A percentile compares a stretch with the other conserved stretches of the same genome.
Conservation (phyloP, 2,797 vertebrate genomes). For the Catamblyrhynchus diadema region DNA sequence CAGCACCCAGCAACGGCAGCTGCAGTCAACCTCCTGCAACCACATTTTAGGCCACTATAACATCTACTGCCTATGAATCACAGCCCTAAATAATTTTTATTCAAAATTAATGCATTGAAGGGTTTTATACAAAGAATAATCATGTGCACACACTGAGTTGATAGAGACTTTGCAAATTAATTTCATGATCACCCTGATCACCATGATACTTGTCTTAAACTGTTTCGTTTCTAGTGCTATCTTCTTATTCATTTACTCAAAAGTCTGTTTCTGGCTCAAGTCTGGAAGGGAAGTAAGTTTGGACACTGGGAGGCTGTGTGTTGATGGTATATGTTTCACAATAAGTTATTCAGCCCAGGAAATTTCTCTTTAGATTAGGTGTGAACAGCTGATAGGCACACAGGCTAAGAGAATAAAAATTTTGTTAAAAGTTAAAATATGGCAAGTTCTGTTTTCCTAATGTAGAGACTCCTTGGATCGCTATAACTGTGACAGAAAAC, state of each 20-base stretch:
- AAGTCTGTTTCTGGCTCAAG: not conserved
- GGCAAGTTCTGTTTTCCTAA: not conserved
- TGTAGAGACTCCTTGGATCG: not conserved
- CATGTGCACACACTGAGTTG: not conserved
- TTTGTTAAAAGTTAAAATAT: not conserved
- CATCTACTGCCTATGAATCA: not conserved
- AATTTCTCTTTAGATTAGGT: not conserved
- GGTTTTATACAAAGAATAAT: not conserved
- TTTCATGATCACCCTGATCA: not conserved
- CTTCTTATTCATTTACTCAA: not conserved
- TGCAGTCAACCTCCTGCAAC: not conserved
- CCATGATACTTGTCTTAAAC: not conserved
- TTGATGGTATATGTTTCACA: not conserved
- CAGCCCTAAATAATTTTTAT: not conserved
- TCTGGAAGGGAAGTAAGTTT: not conserved
- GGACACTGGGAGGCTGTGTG: not conserved
- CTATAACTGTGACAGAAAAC: not conserved
- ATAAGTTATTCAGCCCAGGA: not conserved
- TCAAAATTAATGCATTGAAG: not conserved
- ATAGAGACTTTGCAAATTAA: not conserved
- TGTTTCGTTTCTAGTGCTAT: not conserved
- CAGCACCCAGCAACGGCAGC: not conserved
- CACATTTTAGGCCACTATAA: not conserved
- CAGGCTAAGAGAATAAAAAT: not conserved
- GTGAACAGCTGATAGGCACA: not conserved